Base-by-base conservation (phyloP, 2,113 vertebrate genomes). In the Dipodomys stephensi region DNA sequence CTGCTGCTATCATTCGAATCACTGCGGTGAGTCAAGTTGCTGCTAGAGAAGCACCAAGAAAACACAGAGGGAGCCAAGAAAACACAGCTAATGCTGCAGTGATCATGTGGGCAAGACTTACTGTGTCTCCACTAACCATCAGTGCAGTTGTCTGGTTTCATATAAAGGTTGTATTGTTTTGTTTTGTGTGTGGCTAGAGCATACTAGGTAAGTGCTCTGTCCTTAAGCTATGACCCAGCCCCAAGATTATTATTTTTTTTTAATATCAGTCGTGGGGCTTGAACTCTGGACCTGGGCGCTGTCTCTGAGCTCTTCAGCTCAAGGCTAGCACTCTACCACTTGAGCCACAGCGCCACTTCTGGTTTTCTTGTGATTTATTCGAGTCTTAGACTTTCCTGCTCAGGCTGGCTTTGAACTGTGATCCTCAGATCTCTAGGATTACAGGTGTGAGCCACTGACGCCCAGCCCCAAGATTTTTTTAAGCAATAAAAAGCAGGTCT, bases 1-100 rank as follows among this genome's bases (percentile, higher is more conserved):
- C 86, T 1, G 93, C 95, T 30, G 86, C 96, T 7, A 96, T 98
- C 18, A 62, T 96, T 15, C 84, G 39, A 49, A 95, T 98, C 74
- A 60, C 96, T 53, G 11, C 87, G 18, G 99, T 99, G 97, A 93
- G 98, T 96, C 35, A 11, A 22, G 46, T 81, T 69, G 20, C 60
- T 91, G 81, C 25, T 10, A 25, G 68, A 73, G 73, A 79, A 83
- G 69, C 20, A 3, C 73, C 32, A 27, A 19, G 49, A 27, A 46
- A 10, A 67, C 74, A 44, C 8, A 19, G 25, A 35, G 35, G 3
- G 44, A 49, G 49, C 73, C 44, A 77, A 19, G 49, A 27, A 46
- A 10, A 67, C 74, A 44, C 8, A 19, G 25, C 13, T 28, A 64
- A 25, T 1, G 32, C 19, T 7, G 20, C 15, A 20, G 64, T 74